Conservation (phyloP, 2,797 vertebrate genomes). For the Gastrophryne carolinensis region DNA sequence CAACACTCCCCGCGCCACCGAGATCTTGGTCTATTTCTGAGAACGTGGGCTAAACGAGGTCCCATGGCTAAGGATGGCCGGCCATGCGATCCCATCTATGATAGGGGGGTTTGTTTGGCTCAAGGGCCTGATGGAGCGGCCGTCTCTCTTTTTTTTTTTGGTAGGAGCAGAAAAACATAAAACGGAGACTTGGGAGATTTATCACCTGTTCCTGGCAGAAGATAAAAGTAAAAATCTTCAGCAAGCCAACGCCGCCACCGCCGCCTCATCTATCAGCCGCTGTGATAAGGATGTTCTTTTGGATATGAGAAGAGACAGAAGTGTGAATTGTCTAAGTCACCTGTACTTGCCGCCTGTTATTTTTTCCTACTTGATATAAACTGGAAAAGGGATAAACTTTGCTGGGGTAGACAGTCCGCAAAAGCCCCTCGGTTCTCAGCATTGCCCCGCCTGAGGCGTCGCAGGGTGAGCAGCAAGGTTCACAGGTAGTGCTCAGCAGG, state of each 20-base stretch:
- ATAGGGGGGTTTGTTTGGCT: too few species aligned
- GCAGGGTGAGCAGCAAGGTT: too few species aligned
- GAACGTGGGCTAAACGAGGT: too few species aligned
- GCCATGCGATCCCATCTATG: too few species aligned
- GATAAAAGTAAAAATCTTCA: neutral
- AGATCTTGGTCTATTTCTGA: too few species aligned
- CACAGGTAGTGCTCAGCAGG: too few species aligned
- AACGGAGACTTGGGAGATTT: neutral
- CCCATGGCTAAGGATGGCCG: too few species aligned
- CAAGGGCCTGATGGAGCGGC: too few species aligned
- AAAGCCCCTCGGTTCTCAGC: too few species aligned
- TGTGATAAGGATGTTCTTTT: slow-evolving; percentile 9
- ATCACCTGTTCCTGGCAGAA: neutral
- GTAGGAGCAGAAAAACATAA: neutral
- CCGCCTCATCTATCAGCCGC: neutral
- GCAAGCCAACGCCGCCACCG: neutral
- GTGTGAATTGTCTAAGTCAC: neutral
- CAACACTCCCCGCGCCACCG: too few species aligned
- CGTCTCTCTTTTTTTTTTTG: neutral
- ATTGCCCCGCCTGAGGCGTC: too few species aligned
- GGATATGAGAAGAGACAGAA: neutral
- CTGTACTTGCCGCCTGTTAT: neutral
- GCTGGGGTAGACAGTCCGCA: too few species aligned
- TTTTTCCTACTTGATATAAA: neutral
- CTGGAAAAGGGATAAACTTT: neutral